phyloP scores from a whole-genome alignment of 2,113 vertebrate genomes.

The Centropus bengalensis region DNA sequence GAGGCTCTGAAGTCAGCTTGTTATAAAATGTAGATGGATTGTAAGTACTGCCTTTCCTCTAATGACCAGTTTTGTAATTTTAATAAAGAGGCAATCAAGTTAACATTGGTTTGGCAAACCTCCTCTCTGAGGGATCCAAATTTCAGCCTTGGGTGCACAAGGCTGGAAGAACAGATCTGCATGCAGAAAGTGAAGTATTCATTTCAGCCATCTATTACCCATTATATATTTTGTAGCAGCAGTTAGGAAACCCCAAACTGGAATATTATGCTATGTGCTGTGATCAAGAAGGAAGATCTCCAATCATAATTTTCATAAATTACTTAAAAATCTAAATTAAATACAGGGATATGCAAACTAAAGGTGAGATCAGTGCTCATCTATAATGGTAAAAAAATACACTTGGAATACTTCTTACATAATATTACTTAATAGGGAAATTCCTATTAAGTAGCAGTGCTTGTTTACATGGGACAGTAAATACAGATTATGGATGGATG shows the following conservation, averaged over 20 bases:
- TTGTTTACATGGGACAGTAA: background rate
- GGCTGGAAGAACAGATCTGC: background rate
- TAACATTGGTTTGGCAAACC: constrained; percentile 18
- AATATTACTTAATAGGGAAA: background rate
- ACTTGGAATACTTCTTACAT: background rate
- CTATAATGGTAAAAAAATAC: background rate
- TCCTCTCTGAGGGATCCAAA: background rate
- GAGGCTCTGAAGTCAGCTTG: background rate
- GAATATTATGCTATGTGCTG: background rate
- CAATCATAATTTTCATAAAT: background rate
- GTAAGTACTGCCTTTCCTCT: background rate
- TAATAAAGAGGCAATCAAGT: constrained; percentile 21
- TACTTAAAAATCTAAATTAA: background rate
- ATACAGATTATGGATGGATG: background rate
- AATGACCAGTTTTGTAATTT: constrained; percentile 5
- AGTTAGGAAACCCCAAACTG: background rate
- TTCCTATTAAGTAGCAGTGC: background rate
- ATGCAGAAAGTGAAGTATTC: background rate
- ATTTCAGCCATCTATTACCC: background rate
- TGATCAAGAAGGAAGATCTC: background rate
- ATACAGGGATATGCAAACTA: background rate
- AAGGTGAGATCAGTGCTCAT: background rate
- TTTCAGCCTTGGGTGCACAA: background rate
- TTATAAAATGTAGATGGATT: background rate
- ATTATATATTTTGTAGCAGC: background rate